Evolutionary conservation across 2,113 vertebrate genomes (phyloP), one percentile per base, ranked within the genome.

Genomic region (Elaphurus davidianus): DNA sequence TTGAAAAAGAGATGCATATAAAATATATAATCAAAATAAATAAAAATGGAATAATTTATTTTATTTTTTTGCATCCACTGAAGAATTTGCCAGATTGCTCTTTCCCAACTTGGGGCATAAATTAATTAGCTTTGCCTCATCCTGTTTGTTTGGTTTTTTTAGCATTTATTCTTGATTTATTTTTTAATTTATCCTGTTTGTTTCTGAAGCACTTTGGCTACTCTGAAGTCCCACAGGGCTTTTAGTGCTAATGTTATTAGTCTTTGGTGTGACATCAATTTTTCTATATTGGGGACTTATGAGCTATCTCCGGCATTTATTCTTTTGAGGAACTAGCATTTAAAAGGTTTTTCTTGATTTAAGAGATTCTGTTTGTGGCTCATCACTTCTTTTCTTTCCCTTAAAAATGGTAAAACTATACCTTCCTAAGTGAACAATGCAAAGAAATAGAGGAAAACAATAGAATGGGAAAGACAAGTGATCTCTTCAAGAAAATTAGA

Each of bases 101-200:
- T 94, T 92, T 95, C n/a, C 76, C 33, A 91, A 96, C 43, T 60
- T 91, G 28, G 36, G n/a, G 78, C 67, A 81, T 79, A 95, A 94
- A 94, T 83, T 89, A 92, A 94, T 96, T 91, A 47, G 54, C 89
- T 97, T 97, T 89, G 76, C 71, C 67, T 95, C 78, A 94, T 82
- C 36, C 54, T 60, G 50, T 92, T 95, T 86, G 76, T 90, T 94
- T 95, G 10, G 28, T 60, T 28, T 27, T 74, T 43, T 76, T 27
- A 76, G 23, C 43, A 43, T 43, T 76, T 76, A 43, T 43, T 43
- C 36, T 43, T 25, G 40, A 76, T 43, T 76, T 43, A 43, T 76
- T 76, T 76, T 76, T 43, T 7, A 76, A 43, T 43, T 76, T 40
- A 76, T 43, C 23, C 71, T 76, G 40, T 91, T 90, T 82, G 64